Evolutionary conservation across 2,888 invertebrate genomes (phyloP).

Genomic region (Slavum lentiscoides): DNA sequence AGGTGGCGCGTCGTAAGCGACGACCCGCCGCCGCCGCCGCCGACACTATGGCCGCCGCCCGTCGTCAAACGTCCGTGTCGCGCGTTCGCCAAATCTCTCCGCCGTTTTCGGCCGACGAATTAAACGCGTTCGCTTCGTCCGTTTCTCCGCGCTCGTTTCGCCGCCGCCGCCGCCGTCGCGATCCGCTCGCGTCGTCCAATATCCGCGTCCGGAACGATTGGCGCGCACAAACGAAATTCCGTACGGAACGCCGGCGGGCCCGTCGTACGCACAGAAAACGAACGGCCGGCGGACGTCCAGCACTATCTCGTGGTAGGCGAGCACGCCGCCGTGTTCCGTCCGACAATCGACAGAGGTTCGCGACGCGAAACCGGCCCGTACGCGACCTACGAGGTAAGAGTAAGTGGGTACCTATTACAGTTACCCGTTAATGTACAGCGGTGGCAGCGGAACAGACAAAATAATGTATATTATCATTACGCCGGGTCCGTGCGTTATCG

Average conservation of each 20-base stretch:
- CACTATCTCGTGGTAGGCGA: constrained; percentile 52
- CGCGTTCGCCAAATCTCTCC: neutral
- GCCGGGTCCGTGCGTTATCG: too few relatives aligned
- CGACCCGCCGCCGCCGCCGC: neutral
- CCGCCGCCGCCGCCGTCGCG: neutral
- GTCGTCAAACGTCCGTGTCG: neutral
- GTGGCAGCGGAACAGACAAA: too few relatives aligned
- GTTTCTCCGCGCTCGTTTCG: neutral
- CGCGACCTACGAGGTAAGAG: too few relatives aligned
- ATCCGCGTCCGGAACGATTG: too few relatives aligned
- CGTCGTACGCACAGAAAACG: neutral
- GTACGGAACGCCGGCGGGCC: neutral
- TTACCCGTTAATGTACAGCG: too few relatives aligned
- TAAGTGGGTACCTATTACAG: too few relatives aligned
- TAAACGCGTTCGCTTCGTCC: neutral
- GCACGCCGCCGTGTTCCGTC: constrained; percentile 27
- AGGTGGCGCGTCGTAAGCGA: constrained; percentile 50
- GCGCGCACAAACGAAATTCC: neutral
- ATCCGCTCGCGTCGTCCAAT: neutral
- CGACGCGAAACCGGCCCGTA: too few relatives aligned
- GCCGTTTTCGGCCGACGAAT: neutral
- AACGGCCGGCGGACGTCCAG: constrained; percentile 25
- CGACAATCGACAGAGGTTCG: neutral
- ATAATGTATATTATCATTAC: too few relatives aligned
- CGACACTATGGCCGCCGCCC: neutral